Evolutionary conservation across 2,888 invertebrate genomes (phyloP).

Genomic region (Ferrisia virgata): DNA sequence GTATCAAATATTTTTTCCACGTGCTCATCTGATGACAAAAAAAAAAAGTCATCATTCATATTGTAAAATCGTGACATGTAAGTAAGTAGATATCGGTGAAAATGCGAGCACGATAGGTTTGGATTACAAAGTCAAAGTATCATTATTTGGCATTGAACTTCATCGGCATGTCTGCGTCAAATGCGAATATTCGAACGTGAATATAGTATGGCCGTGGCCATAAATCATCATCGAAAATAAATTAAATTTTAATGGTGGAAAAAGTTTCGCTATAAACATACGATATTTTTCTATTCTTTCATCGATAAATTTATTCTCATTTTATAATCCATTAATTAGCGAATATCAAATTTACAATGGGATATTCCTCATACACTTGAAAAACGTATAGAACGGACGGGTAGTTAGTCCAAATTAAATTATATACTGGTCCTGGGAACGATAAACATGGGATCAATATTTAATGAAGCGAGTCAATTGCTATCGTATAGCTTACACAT

Average conservation of each 20-base stretch:
- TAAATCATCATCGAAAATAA: not conserved
- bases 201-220: not conserved
- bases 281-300: not conserved
- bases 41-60: not conserved
- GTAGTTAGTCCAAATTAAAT: not conserved
- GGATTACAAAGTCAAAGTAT: not conserved
- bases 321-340: conserved; percentile 1
- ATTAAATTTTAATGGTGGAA: conserved; percentile 14
- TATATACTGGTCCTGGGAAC: not conserved
- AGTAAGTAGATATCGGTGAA: not conserved
- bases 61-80: not conserved
- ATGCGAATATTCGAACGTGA: not conserved
- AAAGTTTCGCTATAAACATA: not conserved
- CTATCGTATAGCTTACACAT: too few relatives aligned
- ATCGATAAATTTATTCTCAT: not conserved
- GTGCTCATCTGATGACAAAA: not conserved
- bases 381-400: not conserved
- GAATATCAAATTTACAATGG: not conserved
- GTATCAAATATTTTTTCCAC: not conserved
- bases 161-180: not conserved
- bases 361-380: not conserved
- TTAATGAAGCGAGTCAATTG: conserved; percentile 16
- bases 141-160: not conserved
- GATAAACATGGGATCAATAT: conserved; percentile 24
- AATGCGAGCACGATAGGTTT: not conserved